Evolutionary conservation across 2,113 vertebrate genomes (phyloP), one percentile per base, ranked within the genome.

Genomic region (Aegithalos caudatus): DNA sequence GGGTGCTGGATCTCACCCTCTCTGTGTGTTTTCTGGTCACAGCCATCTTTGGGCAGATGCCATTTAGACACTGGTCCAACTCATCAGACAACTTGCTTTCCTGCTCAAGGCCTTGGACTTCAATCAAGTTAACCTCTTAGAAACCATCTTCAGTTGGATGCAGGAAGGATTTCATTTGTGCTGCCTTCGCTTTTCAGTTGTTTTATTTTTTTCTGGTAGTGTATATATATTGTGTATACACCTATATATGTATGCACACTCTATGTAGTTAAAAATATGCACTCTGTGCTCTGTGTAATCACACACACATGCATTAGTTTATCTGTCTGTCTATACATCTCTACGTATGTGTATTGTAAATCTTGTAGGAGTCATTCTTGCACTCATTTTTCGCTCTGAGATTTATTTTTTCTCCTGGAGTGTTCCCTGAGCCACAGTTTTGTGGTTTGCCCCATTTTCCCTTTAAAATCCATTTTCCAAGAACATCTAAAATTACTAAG

Each of bases 31-130:
- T 91, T 81, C 73, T 86, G 44, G 38, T 94, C 60, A 40, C 29
- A 84, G 48, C 44, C 73, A 60, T 92, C 81, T 72, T 92, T 81
- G 86, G 84, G 56, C 70, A 40, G 65, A 40, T 94, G 93, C 95
- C 93, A 89, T 91, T 84, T 91, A 79, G 84, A 88, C 48, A 48
- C 42, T 3, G 18, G 38, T 92, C 86, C 77, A 88, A 5, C 56
- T 62, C 82, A 81, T 91, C 91, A 84, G 62, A 77, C 72, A 74
- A 53, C 89, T 88, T 81, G 76, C 33, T 84, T 79, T 70, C 61
- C 81, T 64, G 69, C 81, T 90, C 53, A 54, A 56, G 53, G 57
- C 81, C n/a, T 90, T 94, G 95, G 90, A 47, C 65, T 58, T 69
- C 10, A 25, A 61, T 64, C 70, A 74, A 74, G 40, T 81, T 74